phyloP scores from a whole-genome alignment of 2,113 vertebrate species.

The Colius striatus region DNA sequence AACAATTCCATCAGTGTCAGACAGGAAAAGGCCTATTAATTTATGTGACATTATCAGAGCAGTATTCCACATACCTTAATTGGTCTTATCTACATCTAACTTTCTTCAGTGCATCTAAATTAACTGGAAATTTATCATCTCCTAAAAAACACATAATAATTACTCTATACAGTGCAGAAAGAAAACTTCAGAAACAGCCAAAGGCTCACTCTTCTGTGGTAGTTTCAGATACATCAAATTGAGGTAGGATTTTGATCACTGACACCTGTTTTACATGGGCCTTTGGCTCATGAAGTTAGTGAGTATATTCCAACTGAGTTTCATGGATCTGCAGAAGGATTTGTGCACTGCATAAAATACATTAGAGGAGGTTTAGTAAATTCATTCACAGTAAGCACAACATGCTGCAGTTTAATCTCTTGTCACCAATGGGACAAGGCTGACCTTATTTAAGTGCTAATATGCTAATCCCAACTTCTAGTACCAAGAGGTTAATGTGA shows the following conservation, averaged over 20 bases:
- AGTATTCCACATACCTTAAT: neutral
- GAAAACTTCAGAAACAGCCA: neutral
- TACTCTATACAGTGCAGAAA: neutral
- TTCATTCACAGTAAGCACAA: neutral
- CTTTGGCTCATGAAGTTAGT: neutral
- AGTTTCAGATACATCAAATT: neutral
- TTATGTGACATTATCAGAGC: neutral
- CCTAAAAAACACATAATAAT: neutral
- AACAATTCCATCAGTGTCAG: neutral
- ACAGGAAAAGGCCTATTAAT: neutral
- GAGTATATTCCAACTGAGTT: neutral
- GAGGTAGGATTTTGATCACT: neutral
- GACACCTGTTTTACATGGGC: neutral
- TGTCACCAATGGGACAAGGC: neutral
- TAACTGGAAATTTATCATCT: neutral
- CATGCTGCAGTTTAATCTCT: slow-evolving; percentile 7
- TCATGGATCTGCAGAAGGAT: neutral
- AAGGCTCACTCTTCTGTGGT: neutral
- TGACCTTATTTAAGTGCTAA: neutral
- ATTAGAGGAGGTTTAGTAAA: neutral
- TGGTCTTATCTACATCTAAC: neutral
- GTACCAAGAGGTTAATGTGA: slow-evolving; percentile 45
- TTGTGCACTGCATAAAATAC: neutral
- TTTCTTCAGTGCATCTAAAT: neutral
- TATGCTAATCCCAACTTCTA: slow-evolving; percentile 37